Conservation (phyloP, 2,888 invertebrate species). For the Gastracanthus pulcherrimus region DNA sequence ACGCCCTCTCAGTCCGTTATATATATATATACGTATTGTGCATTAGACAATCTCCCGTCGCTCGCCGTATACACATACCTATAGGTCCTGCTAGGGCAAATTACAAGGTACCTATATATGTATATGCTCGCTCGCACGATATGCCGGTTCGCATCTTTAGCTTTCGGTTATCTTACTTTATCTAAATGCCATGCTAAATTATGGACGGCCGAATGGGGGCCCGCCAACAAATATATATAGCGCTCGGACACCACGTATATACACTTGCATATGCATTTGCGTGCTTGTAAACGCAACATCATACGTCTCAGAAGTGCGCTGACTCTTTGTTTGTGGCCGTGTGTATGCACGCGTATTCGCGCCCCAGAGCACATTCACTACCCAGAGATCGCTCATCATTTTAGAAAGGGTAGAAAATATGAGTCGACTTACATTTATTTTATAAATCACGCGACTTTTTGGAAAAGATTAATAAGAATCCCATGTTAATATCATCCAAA, state of each 20-base stretch:
- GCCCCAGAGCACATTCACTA: not conserved
- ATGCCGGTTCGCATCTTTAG: constrained; percentile 42
- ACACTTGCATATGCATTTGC: not conserved
- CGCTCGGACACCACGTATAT: not conserved
- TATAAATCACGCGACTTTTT: not conserved
- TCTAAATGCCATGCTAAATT: constrained; percentile 28
- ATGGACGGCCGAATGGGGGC: constrained; percentile 2
- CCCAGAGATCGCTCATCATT: not conserved
- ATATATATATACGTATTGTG: not conserved
- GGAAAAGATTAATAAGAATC: constrained; percentile 16
- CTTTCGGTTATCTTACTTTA: not conserved
- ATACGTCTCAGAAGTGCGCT: not conserved
- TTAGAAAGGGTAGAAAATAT: not conserved
- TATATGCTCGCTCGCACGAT: too few species aligned
- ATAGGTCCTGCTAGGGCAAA: too few species aligned
- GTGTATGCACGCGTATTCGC: not conserved
- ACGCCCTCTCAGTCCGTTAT: too few species aligned
- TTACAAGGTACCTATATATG: constrained; percentile 55
- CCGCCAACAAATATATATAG: not conserved
- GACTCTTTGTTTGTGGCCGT: not conserved
- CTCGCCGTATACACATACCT: too few species aligned
- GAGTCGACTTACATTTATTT: not conserved
- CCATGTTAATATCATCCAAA: constrained; percentile 16
- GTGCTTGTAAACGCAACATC: constrained; percentile 3
- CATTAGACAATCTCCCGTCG: too few species aligned